These are phyloP conservation scores for Lemur catta DNA, from an alignment of 2,797 vertebrate genomes.

Conservation along the genomic window DNA sequence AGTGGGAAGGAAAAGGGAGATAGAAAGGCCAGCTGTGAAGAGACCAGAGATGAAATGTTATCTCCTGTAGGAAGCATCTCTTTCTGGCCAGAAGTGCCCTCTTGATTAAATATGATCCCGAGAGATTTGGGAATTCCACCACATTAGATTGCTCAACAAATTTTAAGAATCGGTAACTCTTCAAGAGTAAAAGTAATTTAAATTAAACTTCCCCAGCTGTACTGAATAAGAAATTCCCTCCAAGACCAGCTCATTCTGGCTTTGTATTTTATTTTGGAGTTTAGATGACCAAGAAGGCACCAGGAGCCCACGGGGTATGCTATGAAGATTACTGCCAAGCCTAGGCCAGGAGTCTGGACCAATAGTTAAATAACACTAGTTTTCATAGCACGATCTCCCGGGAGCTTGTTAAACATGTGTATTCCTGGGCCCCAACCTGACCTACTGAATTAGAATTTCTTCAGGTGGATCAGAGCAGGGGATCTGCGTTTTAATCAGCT, in stretches of 20 bases:
- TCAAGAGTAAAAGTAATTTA: slow-evolving; percentile 30
- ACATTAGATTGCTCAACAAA: background rate
- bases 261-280: slow-evolving; percentile 16
- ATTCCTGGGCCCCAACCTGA: background rate
- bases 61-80: background rate
- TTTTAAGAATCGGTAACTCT: slow-evolving; percentile 21
- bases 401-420: background rate
- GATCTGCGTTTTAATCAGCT: background rate
- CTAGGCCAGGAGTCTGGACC: background rate
- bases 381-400: background rate
- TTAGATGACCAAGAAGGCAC: background rate
- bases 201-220: background rate
- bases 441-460: background rate
- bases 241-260: background rate
- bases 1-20: background rate
- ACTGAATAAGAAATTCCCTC: background rate
- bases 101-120: background rate
- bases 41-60: background rate
- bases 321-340: background rate
- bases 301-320: background rate
- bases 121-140: background rate
- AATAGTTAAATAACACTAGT: background rate
- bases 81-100: background rate
- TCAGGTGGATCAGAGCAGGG: background rate
- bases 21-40: background rate